Base-by-base conservation (phyloP, 2,888 invertebrate species). In the Tetranychus truncatus region DNA sequence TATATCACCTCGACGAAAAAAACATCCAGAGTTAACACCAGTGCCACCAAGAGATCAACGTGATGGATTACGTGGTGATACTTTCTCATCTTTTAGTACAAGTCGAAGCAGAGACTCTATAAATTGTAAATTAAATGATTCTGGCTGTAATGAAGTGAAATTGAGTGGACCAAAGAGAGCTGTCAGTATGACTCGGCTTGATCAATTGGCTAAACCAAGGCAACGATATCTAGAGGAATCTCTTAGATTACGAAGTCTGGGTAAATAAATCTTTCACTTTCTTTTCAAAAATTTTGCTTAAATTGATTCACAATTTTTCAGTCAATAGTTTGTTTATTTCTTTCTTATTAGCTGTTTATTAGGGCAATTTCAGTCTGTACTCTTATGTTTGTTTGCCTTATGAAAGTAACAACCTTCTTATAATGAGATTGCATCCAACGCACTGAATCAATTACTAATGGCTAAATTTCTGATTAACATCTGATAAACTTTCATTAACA, bases 121-220 rank as follows among this genome's bases (percentile, higher is more conserved):
- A 24, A 24, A 24, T 24, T 69, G 34, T 69, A 69, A 69, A 24
- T 69, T 69, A 69, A 69, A 24, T 69, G 69, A 69, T 24, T 20
- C 21, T 24, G 34, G 21, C 20, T 69, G 20, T 69, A 69, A 69
- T 20, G 69, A 69, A 15, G 34, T 69, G 6, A 69, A 69, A 20
- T 11, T 24, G n/a, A 66, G 15, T 20, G 74, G 67, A 18, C 74
- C 77, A 34, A 79, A 77, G 75, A 75, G 92, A 88, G 92, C 92
- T 82, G 90, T 90, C 86, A 92, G 92, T 84, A 92, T 93, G 92
- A 90, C 92, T 82, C 89, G 93, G 81, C 88, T 93, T 86, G 93
- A 93, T 87, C 88, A 89, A 83, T 86, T 90, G 84, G 87, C 90
- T 80, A 88, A 87, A 84, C 89, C 90, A 79, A 86, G 89, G 80